Evolutionary conservation across 2,797 vertebrate genomes (phyloP), one percentile per base, ranked within the genome.

Genomic region (Clarias platycephalus): DNA sequence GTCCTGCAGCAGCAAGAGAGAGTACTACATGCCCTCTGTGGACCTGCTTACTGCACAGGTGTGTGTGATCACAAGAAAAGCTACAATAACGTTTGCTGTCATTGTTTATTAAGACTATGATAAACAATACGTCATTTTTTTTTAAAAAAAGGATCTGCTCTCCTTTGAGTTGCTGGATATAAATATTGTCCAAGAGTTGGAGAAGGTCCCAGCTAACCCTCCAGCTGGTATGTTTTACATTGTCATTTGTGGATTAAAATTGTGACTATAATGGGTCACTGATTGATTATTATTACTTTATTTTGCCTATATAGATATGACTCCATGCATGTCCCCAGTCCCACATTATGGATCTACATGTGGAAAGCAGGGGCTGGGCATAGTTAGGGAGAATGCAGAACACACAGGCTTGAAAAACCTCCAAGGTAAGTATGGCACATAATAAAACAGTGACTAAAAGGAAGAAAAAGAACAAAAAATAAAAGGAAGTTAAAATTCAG

Each of bases 41-140:
- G 97, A 99, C 93, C 95, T 99, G 86, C 96, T 99, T 85, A 99
- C 97, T 28, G 97, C 98, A 82, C 97, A 99, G 97, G 98, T 99
- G 82, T 64, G 81, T 64, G 84, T 15, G 20, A 83, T 80, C 24
- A 76, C 5, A 0, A 62, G 58, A 10, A 66, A 31, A 44, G 2
- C 24, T 53, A 53, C 49, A 49, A 49, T 49, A 49, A 49, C 0
- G 4, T 13, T 34, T 62, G 20, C 1, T 74, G 31, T 55, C 28
- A 37, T n/a, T 58, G 28, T 84, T 18, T 83, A 16, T 2, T 53
- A 67, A 34, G 62, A 72, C 77, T 64, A 5, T 82, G 37, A 67
- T 60, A 70, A 62, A 15, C 62, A 70, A 55, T 74, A 78, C 1
- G 10, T 13, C 0, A 1, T 77, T 81, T 84, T 88, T 57, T 84